Percentiles rank a stretch among this genome's conserved stretches.
Conservation (phyloP, 1,140 invertebrate genomes). For the Heliconius hermathena region DNA sequence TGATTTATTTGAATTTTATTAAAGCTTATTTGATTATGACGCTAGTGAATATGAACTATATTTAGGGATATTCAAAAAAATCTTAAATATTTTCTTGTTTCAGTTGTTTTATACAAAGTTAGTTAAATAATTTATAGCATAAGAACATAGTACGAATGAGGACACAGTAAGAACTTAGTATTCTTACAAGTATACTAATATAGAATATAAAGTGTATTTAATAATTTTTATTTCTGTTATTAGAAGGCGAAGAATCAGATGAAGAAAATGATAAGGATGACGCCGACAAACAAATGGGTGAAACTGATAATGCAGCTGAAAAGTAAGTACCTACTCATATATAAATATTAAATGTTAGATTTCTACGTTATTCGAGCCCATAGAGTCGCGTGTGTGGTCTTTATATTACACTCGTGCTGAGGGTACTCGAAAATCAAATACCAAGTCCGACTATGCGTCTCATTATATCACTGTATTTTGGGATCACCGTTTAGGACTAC, state of each 20-base stretch:
- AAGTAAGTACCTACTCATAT: conserved; percentile 81
- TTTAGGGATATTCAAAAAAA: no score
- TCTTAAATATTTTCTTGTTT: no score
- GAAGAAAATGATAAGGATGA: conserved; percentile 89
- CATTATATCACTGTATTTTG: conserved; percentile 57
- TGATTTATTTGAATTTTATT: no score
- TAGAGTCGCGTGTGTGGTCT: conserved; percentile 16
- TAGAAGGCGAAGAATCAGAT: conserved; percentile 83
- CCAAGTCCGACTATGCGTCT: conserved; percentile 75
- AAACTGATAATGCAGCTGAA: conserved; percentile 91
- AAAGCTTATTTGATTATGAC: no score
- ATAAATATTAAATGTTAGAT: not conserved
- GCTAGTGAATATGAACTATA: no score
- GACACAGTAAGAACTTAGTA: no score
- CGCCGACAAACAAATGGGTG: conserved; percentile 97
- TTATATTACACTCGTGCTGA: conserved; percentile 69
- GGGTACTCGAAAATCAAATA: conserved; percentile 72
- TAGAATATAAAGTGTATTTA: no score
- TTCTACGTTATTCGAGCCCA: not conserved
- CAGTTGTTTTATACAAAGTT: no score
- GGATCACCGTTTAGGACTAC: conserved; percentile 68
- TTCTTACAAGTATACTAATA: no score
- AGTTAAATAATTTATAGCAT: no score
- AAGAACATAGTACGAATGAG: no score
- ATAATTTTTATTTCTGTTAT: not conserved